Conservation (phyloP, 2,888 invertebrate species). For the Sphaerophoria rueppellii region DNA sequence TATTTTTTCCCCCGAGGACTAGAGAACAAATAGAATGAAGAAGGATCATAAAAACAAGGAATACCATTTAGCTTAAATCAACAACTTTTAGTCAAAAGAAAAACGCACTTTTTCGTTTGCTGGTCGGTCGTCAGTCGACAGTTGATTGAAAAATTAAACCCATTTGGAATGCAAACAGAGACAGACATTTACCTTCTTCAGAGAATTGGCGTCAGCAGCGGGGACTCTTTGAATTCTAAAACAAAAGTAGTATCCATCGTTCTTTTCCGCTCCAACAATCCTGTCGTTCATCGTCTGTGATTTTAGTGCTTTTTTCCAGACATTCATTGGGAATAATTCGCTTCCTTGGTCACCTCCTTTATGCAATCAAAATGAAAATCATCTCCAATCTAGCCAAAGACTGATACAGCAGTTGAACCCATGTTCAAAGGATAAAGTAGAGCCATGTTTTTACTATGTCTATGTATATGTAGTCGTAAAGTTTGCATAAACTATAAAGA, state of each 20-base stretch:
- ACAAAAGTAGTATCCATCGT: slow-evolving; percentile 1
- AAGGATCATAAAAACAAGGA: slow-evolving; percentile 10
- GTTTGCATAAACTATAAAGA: neutral
- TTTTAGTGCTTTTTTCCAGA: slow-evolving; percentile 47
- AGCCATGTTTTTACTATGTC: neutral
- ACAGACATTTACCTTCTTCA: neutral
- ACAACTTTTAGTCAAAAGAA: slow-evolving; percentile 45
- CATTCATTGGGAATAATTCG: slow-evolving; percentile 37
- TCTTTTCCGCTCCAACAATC: slow-evolving; percentile 20
- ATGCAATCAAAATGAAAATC: slow-evolving; percentile 59
- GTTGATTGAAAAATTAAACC: slow-evolving; percentile 62
- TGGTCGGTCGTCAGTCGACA: neutral
- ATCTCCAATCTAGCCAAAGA: slow-evolving; percentile 23
- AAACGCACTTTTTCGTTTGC: slow-evolving; percentile 20
- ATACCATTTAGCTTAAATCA: slow-evolving; percentile 35
- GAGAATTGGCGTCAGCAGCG: neutral
- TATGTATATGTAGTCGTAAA: neutral
- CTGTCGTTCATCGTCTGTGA: slow-evolving; percentile 60
- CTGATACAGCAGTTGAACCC: slow-evolving; percentile 10
- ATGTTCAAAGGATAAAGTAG: slow-evolving; percentile 30
- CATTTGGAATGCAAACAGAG: slow-evolving; percentile 66
- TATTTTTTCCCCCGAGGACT: slow-evolving; percentile 29
- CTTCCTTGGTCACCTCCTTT: slow-evolving; percentile 48
- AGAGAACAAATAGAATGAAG: slow-evolving; percentile 24
- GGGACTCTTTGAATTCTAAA: neutral